Conservation (phyloP, 2,113 vertebrate species). For the Burhinus bistriatus region DNA sequence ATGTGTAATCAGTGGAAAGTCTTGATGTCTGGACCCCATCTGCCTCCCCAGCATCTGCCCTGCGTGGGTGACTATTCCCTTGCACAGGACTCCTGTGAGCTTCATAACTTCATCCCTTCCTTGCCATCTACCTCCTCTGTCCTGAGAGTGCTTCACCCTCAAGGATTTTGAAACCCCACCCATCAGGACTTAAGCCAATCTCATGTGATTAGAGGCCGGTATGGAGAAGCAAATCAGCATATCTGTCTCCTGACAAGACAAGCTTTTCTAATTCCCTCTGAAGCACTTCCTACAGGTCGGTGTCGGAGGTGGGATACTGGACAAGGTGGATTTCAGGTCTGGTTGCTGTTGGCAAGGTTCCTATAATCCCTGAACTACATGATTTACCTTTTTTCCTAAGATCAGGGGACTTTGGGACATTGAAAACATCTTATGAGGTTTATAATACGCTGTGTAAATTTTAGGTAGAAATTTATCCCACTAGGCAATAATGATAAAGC, state of each 20-base stretch:
- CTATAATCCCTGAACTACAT: neutral
- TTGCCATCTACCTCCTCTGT: neutral
- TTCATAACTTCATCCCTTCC: neutral
- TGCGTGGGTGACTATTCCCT: rapidly evolving
- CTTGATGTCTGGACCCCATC: neutral
- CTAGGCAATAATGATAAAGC: neutral
- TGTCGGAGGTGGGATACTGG: neutral
- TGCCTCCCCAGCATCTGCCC: neutral
- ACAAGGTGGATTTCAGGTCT: neutral
- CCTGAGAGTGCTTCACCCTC: neutral
- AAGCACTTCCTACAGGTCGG: neutral
- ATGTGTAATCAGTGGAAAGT: neutral
- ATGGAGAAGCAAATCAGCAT: neutral
- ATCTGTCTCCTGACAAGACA: neutral
- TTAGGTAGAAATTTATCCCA: neutral
- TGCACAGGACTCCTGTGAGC: neutral
- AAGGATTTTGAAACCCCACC: neutral
- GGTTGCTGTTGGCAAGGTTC: neutral
- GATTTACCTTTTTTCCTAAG: neutral
- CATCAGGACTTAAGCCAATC: neutral
- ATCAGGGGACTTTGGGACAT: neutral
- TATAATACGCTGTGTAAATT: neutral
- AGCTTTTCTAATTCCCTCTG: neutral
- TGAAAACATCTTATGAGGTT: neutral
- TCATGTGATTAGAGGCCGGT: neutral